These are phyloP conservation scores for Agrypnus murinus DNA, from an alignment of 2,888 invertebrate genomes.

Conservation along the genomic window DNA sequence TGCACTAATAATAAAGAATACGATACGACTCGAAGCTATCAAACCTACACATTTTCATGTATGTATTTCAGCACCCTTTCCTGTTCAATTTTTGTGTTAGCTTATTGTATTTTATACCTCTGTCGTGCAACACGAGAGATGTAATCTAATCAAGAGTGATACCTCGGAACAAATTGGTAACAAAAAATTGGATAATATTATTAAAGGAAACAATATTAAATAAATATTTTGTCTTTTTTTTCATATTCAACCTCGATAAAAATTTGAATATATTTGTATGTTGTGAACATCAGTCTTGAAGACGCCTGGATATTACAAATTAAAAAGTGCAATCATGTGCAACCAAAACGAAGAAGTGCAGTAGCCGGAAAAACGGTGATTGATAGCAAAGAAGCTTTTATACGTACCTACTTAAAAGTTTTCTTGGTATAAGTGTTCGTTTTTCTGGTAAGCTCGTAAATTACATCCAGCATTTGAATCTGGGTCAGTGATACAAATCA, in stretches of 20 bases:
- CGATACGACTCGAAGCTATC: conserved; percentile 15
- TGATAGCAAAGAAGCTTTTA: conserved; percentile 6
- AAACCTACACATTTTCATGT: conserved; percentile 22
- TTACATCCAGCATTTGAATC: conserved; percentile 46
- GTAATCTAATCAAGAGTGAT: too few species aligned
- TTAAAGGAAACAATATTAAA: too few species aligned
- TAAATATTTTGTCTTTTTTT: too few species aligned
- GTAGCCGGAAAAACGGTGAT: not conserved
- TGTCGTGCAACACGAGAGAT: not conserved
- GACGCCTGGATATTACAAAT: too few species aligned
- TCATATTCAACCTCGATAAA: too few species aligned
- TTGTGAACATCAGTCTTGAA: too few species aligned
- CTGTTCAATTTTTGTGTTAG: conserved; percentile 19
- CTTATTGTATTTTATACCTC: conserved; percentile 22
- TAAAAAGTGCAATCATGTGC: not conserved
- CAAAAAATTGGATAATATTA: too few species aligned
- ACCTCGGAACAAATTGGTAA: not conserved
- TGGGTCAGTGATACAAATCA: conserved; percentile 49
- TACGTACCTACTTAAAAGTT: conserved; percentile 33
- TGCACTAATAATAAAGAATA: conserved; percentile 2
- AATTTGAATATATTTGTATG: too few species aligned
- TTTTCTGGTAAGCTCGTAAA: conserved; percentile 42
- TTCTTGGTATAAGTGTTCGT: conserved; percentile 25
- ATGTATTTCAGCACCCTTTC: conserved; percentile 27
- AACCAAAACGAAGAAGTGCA: not conserved